Conservation (phyloP, 2,888 invertebrate species). For the Biston betularia region DNA sequence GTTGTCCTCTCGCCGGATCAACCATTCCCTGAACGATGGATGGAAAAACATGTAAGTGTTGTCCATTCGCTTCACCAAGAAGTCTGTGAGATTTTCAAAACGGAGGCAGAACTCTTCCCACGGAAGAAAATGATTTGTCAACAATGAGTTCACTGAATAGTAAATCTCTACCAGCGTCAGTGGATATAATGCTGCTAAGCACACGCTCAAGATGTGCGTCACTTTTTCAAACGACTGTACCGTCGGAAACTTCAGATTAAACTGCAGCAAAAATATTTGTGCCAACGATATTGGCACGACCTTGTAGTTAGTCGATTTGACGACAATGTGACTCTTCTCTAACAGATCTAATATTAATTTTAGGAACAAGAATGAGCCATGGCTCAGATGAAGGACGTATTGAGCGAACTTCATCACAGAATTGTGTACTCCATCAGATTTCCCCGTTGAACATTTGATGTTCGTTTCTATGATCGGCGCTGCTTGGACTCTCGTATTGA, state of each 20-base stretch:
- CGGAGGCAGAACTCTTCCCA: slow-evolving; percentile 97
- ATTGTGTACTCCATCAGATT: slow-evolving; percentile 88
- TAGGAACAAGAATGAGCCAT: slow-evolving; percentile 96
- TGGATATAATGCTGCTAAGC: slow-evolving; percentile 96
- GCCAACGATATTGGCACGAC: slow-evolving; percentile 95
- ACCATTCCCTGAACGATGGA: slow-evolving; percentile 99
- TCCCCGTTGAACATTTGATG: slow-evolving; percentile 89
- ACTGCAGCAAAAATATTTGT: slow-evolving; percentile 96
- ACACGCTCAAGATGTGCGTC: slow-evolving; percentile 94
- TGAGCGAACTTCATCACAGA: slow-evolving; percentile 93
- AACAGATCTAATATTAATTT: slow-evolving; percentile 96
- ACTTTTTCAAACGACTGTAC: slow-evolving; percentile 96
- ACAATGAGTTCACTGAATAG: slow-evolving; percentile 95
- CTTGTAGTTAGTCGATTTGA: slow-evolving; percentile 97
- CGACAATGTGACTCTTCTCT: slow-evolving; percentile 95
- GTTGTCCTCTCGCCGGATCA: slow-evolving; percentile 94
- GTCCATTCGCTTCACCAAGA: slow-evolving; percentile 95
- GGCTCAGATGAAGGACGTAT: slow-evolving; percentile 93
- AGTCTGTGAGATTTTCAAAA: slow-evolving; percentile 94
- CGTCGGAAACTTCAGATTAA: slow-evolving; percentile 96
- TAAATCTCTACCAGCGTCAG: slow-evolving; percentile 96
- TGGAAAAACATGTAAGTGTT: slow-evolving; percentile 99
- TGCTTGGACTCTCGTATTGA: slow-evolving; percentile 92
- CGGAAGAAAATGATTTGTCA: slow-evolving; percentile 91
- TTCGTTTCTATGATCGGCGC: slow-evolving; percentile 94